Base-by-base conservation (phyloP, 23 tunicate species). In the Styela clava region DNA sequence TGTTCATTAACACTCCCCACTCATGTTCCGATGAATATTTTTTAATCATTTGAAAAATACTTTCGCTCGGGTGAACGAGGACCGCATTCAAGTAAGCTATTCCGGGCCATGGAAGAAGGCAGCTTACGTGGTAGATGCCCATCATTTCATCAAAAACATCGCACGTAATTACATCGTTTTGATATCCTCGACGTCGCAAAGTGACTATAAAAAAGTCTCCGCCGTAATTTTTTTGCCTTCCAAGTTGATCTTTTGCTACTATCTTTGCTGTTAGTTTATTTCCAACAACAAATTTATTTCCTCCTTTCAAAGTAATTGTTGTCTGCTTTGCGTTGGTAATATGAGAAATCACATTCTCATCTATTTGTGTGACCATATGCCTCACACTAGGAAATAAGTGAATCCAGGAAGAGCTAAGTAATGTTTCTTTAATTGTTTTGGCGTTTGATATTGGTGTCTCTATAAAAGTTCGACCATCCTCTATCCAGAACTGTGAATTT, bases 171-270 rank as follows among this genome's bases (percentile, higher is more conserved):
- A 70, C 81, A 24, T 76, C 64, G 28, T 22, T 44, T 25, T 9
- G 30, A 16, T 19, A 2, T 18, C 16, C 32, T 1, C 22, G 24
- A 24, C 65, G 52, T 51, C 81, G 52, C 21, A 76, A 44, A 0
- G 81, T 76, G 30, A 52, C 81, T 24, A 76, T 24, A 24, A 76
- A 76, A 76, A 73, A 76, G 29, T 76, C 81, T 0, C 81, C 81
- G 33, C 81, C 81, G 29, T 51, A 76, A 44, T 44, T 52, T 76
- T 76, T 76, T 71, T 22, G 62, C n/a, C 62, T 31, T 70, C 85
- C 85, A 3, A 52, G 16, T 0, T 63, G 23, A 63, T 86, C 89
- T 20, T 34, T 25, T 22, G 89, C 84, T 33, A 30, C 56, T 23
- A 86, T 73, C 2, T 23, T 62, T 16, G 85, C 85, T 18, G 24